Base-by-base conservation (phyloP, 2,797 vertebrate species). In the Lates japonicus region DNA sequence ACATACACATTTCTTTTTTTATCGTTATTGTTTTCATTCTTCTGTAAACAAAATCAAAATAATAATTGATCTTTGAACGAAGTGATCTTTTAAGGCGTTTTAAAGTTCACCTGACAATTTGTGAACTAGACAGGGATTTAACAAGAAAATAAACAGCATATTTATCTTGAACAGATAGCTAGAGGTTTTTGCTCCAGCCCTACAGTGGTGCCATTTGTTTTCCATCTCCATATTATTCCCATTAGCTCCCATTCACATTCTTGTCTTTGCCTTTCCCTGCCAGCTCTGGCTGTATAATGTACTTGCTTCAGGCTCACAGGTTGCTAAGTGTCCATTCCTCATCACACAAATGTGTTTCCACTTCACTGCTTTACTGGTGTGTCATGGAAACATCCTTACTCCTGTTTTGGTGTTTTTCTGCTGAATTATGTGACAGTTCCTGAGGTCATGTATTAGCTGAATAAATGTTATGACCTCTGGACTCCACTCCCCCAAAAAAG, bases 241-340 rank as follows among this genome's bases (percentile, higher is more conserved):
- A 80, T 92, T 86, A 84, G 51, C 55, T 71, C 62, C 74, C 57
- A 80, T 88, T 89, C 64, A 37, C 76, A 87, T 82, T 87, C 84
- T 60, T n/a, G 74, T 73, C 82, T 76, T 48, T 64, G 11, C 44
- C 74, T 54, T 76, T 59, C 25, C 37, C 65, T 79, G 55, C 55
- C 78, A 75, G 80, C 68, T 62, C 78, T 78, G 78, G 62, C 74
- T 81, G 85, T 48, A 35, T 84, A 83, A 87, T 87, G 74, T 25
- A 20, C 55, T 72, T 0, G 78, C 90, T 87, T 46, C 71, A 60
- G 90, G 88, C 90, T 83, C 82, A 74, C 85, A 83, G 89, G 78
- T 87, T 82, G 68, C 73, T 29, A 71, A 70, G 81, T 80, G 80
- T 82, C 81, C 74, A 80, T 92, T 84, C 49, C 35, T 84, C 70